Percentiles rank a stretch among this genome's conserved stretches.
Conservation (phyloP, 2,797 vertebrate genomes). For the Lepidocolaptes lacrymiger region DNA sequence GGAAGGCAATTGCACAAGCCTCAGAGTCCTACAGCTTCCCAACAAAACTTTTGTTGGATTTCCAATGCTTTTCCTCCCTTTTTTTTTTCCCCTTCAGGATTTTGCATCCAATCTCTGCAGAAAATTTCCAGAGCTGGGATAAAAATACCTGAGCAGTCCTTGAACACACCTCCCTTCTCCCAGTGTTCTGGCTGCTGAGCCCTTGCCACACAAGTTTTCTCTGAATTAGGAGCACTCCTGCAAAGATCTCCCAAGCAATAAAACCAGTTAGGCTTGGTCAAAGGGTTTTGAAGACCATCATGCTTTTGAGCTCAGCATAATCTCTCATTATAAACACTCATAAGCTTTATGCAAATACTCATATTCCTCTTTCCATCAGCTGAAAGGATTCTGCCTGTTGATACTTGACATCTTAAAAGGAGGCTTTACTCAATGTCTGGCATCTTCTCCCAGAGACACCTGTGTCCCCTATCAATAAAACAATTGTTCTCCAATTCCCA, state of each 20-base stretch:
- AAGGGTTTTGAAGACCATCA: not conserved
- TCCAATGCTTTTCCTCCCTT: not conserved
- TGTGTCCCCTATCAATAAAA: not conserved
- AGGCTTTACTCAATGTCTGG: not conserved
- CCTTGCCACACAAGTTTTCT: not conserved
- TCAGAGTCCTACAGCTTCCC: not conserved
- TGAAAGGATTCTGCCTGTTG: not conserved
- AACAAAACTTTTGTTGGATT: not conserved
- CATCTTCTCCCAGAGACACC: not conserved
- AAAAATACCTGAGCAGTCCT: not conserved
- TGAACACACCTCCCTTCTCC: not conserved
- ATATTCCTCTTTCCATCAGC: not conserved
- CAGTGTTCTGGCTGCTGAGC: not conserved
- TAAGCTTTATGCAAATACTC: not conserved
- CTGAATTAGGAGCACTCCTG: not conserved
- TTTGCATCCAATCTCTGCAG: not conserved
- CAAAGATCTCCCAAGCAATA: not conserved
- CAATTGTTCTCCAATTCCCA: not conserved
- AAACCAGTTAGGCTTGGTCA: constrained; percentile 1
- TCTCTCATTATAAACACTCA: not conserved
- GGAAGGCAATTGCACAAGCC: not conserved
- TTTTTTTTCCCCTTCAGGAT: not conserved
- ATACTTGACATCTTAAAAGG: not conserved
- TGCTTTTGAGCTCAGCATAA: not conserved
- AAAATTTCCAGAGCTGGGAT: not conserved